These are phyloP conservation scores for Vultur gryphus DNA, from an alignment of 2,797 vertebrate genomes.

Conservation along the genomic window DNA sequence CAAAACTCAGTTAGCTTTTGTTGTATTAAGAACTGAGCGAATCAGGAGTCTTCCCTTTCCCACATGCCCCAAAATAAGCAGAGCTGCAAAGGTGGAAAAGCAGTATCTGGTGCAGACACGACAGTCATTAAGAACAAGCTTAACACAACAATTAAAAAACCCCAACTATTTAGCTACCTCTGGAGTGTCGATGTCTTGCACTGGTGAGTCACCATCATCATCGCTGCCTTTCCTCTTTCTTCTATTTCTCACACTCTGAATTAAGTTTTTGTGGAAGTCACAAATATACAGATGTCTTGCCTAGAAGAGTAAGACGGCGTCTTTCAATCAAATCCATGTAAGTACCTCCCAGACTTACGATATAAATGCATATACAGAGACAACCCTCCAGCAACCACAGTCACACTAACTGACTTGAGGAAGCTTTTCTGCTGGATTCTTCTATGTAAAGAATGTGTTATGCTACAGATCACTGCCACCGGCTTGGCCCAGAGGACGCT, in stretches of 20 bases:
- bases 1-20: not conserved
- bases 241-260: conserved; percentile 82
- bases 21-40: not conserved
- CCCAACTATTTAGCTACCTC: conserved; percentile 68
- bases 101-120: fast-evolving
- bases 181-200: conserved; percentile 80
- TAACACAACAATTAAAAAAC: not conserved
- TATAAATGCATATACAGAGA: fast-evolving
- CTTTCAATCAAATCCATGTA: not conserved
- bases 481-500: not conserved
- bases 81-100: not conserved
- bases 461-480: not conserved
- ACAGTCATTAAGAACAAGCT: not conserved
- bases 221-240: conserved; percentile 84
- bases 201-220: conserved; percentile 82
- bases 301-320: conserved; percentile 51
- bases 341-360: not conserved
- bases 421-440: not conserved
- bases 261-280: conserved; percentile 84
- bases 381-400: not conserved
- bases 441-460: not conserved
- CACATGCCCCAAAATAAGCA: fast-evolving
- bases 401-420: not conserved
- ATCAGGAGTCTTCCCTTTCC: not conserved
- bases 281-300: conserved; percentile 84